These are phyloP conservation scores for Barypeithes pellucidus DNA, from an alignment of 2,888 invertebrate species.

Conservation along the genomic window DNA sequence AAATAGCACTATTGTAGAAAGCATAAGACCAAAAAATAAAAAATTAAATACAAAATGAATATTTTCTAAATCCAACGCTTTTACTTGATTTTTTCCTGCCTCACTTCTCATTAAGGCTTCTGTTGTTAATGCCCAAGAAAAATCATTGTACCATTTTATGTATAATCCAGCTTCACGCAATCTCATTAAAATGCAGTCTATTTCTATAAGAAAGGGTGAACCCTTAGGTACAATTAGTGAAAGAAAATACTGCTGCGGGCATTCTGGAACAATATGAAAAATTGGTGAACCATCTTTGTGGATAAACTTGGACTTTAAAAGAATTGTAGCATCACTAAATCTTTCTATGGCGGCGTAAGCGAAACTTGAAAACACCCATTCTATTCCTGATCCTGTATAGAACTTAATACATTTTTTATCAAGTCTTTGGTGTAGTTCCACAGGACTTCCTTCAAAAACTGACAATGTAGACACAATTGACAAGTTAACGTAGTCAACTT, in stretches of 20 bases:
- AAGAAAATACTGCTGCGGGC: conserved; percentile 68
- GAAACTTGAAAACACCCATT: background rate
- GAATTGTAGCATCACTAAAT: conserved; percentile 58
- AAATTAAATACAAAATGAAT: conserved; percentile 9
- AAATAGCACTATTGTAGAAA: background rate
- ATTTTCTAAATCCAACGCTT: background rate
- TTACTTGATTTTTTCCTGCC: background rate
- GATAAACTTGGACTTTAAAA: conserved; percentile 61
- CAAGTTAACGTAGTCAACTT: conserved; percentile 68
- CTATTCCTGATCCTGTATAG: conserved; percentile 56
- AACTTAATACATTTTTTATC: conserved; percentile 26
- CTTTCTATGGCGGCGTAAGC: conserved; percentile 40
- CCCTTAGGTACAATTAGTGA: conserved; percentile 69
- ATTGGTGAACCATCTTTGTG: conserved; percentile 64
- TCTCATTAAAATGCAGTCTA: conserved; percentile 65
- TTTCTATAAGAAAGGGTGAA: conserved; percentile 67
- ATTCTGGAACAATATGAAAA: conserved; percentile 70
- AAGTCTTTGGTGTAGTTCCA: conserved; percentile 48
- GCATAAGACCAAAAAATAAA: background rate
- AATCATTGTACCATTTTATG: conserved; percentile 67
- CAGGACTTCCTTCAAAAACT: conserved; percentile 57
- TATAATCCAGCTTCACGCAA: conserved; percentile 68
- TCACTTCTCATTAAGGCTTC: background rate
- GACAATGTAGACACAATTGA: conserved; percentile 64
- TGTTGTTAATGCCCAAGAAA: conserved; percentile 15